phyloP scores from a whole-genome alignment of 2,888 invertebrate species.

The Caenorhabditis zanzibari region DNA sequence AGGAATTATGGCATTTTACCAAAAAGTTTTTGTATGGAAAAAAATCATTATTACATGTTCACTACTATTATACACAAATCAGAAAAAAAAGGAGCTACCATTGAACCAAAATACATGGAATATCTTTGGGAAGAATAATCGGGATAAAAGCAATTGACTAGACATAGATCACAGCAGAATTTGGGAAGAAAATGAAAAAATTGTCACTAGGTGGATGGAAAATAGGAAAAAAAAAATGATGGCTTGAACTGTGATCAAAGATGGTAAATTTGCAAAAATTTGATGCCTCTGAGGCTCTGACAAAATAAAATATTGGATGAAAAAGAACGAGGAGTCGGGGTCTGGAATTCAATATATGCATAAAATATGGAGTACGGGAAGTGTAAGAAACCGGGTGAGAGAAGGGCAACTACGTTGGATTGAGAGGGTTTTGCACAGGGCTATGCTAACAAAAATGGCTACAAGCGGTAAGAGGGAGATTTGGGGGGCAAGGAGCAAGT shows the following conservation, averaged over 20 bases:
- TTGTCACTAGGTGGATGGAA: conserved; percentile 57
- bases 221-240: conserved; percentile 16
- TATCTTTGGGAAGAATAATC: neutral
- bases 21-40: neutral
- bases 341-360: conserved; percentile 56
- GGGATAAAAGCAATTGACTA: conserved; percentile 8
- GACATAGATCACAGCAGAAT: conserved; percentile 18
- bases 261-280: conserved; percentile 45
- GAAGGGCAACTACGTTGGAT: conserved; percentile 14
- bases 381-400: conserved; percentile 2
- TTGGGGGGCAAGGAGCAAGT: conserved; percentile 36
- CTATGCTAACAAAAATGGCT: conserved; percentile 48
- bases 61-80: conserved; percentile 24
- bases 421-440: conserved; percentile 34
- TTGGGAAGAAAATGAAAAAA: conserved; percentile 34
- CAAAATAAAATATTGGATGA: conserved; percentile 23
- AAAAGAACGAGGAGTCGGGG: neutral
- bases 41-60: conserved; percentile 30
- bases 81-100: conserved; percentile 5
- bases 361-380: conserved; percentile 52
- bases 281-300: conserved; percentile 60
- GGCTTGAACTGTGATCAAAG: conserved; percentile 52
- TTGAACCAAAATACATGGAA: conserved; percentile 49
- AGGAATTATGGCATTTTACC: conserved; percentile 57
- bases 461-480: conserved; percentile 23